Base-by-base conservation (phyloP, 92 coral and sea anemone species). In the Palythoa caribaeorum region DNA sequence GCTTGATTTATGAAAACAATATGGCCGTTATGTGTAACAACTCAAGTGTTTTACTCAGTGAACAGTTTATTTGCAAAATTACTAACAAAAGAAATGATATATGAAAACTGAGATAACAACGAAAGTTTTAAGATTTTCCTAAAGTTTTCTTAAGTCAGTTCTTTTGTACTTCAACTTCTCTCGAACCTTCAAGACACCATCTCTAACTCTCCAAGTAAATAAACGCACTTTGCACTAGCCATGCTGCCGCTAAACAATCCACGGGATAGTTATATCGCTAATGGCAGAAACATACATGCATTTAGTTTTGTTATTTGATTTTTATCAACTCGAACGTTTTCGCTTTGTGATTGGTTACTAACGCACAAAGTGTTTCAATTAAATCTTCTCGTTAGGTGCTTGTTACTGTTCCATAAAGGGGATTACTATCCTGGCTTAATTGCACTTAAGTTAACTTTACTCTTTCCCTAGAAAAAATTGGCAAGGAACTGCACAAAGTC, bases 401-500 rank as follows among this genome's bases (percentile, higher is more conserved):
- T 81, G 38, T 47, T 81, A 47, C 47, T 66, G 53, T 28, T 65
- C 37, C 6, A 21, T 14, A 20, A 68, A 9, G 39, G 59, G 57
- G 75, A 81, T 66, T 21, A 66, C 76, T 28, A 5, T 74, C 9
- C 8, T 28, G 28, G 28, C 28, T 38, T 39, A 19, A 44, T 20
- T 17, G 35, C n/a, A 47, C 16, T 70, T 36, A 5, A 38, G 9
- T 35, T 12, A 38, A 13, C 4, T 35, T n/a, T 14, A 20, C 36
- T 66, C 2, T 15, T 28, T 9, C 65, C 14, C 5, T 3, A n/a
- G 47, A 48, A 48, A 65, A 13, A 8, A 12, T 68, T 81, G 47
- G 20, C 36, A 65, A 66, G 21, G 59, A 48, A 65, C 75, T 66
- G 76, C 71, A 62, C 19, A n/a, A 66, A 66, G 47, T 48, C 60